These are phyloP conservation scores for Dione vanillae DNA, from an alignment of 2,888 invertebrate species.

Conservation along the genomic window DNA sequence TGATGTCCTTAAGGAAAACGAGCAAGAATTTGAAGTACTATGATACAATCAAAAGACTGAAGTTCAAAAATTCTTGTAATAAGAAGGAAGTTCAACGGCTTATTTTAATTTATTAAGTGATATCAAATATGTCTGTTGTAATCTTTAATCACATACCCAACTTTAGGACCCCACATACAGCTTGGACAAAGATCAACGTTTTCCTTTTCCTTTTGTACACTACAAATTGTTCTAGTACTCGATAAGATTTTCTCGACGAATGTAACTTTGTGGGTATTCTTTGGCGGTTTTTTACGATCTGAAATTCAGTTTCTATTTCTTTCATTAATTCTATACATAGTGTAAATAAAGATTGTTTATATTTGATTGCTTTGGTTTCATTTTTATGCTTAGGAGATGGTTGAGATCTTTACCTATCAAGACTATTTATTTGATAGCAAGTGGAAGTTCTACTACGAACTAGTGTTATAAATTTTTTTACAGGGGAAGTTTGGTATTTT, in stretches of 20 bases:
- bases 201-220: conserved; percentile 60
- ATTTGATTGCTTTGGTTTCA: neutral
- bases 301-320: conserved; percentile 4
- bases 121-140: neutral
- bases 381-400: neutral
- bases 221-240: conserved; percentile 67
- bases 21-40: no score
- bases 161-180: conserved; percentile 76
- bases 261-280: conserved; percentile 55
- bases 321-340: neutral
- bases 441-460: no score
- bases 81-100: no score
- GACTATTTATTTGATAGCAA: no score
- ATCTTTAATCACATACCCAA: conserved; percentile 59
- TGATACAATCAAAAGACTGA: no score
- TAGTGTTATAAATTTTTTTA: no score
- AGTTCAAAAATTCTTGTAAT: no score
- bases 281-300: conserved; percentile 74
- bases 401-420: no score
- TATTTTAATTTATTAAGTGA: no score
- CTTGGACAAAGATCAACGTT: conserved; percentile 69
- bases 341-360: conserved; percentile 15
- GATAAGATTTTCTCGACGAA: conserved; percentile 71
- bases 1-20: no score
- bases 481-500: no score